Evolutionary conservation across 2,797 vertebrate genomes (phyloP), one percentile per base, ranked within the genome.

Genomic region (Poecilia wingei): DNA sequence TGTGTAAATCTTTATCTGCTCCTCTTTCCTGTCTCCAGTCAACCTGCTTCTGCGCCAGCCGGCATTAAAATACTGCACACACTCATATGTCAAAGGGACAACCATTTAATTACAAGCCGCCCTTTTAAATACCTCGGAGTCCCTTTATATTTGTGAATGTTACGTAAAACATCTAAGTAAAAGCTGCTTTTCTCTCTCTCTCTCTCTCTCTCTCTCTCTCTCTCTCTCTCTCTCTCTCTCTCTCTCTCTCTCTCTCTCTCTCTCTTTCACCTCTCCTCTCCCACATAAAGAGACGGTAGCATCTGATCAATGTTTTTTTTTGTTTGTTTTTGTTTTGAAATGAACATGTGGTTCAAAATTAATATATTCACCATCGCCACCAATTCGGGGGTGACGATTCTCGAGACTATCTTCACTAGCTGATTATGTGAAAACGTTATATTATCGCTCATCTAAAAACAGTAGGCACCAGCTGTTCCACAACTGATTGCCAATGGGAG

Each of bases 71-170:
- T 73, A 55, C 64, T 53, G 49, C 59, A 20, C 18, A n/a, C 18
- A n/a, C 77, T 88, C n/a, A 78, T 49, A 88, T 89, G 77, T 86
- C 74, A 85, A 77, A 84, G 61, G 70, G 71, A 85, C 31, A n/a
- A 75, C 5, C 59, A 76, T 75, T 88, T 76, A 80, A 72, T 88
- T 89, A 83, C 46, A 73, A 72, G 47, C 59, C 36, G 49, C 61
- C n/a, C 43, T 71, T 80, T 61, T 75, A 46, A 82, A 75, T 31
- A 69, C 66, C 18, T 72, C 55, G 36, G 66, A 73, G 59, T 45
- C 47, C 39, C 39, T 72, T 57, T 81, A 1, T 51, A 3, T 57
- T 75, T 0, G 45, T 49, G 74, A 84, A 83, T 49, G 71, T 80
- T 59, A 28, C 55, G 80, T 75, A 41, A 80, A 81, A 78, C 51